Evolutionary conservation across 2,797 vertebrate genomes (phyloP).

Genomic region (Borostomias antarcticus): DNA sequence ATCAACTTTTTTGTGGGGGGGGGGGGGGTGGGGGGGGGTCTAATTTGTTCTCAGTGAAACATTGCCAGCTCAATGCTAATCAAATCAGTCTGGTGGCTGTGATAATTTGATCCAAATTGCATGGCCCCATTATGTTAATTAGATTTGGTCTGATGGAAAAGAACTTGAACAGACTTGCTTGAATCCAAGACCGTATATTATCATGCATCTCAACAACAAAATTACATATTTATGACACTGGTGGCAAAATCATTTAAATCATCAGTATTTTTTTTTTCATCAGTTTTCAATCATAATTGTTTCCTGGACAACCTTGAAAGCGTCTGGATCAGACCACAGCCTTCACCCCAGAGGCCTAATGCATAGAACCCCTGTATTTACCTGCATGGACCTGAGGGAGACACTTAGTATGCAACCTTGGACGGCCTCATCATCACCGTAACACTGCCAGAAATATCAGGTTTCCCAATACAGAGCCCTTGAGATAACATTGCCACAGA

Average conservation of each 20-base stretch:
- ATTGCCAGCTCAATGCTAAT: neutral
- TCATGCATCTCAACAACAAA: neutral
- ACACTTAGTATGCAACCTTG: conserved; percentile 28
- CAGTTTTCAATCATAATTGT: conserved; percentile 2
- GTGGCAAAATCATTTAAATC: no score
- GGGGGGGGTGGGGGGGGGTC: no score
- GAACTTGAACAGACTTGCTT: no score
- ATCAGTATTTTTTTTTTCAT: neutral
- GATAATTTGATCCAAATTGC: conserved; percentile 1
- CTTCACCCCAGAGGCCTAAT: neutral
- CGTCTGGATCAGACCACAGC: neutral
- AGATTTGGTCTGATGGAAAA: neutral
- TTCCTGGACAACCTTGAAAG: neutral
- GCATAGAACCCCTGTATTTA: neutral
- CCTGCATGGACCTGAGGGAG: neutral
- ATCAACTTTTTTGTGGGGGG: no score
- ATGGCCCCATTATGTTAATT: neutral
- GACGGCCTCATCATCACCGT: conserved; percentile 21
- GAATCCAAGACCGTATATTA: no score
- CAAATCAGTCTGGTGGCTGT: neutral
- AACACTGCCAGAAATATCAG: conserved; percentile 25
- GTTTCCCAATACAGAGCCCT: conserved; percentile 18
- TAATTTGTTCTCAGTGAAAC: neutral
- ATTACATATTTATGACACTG: neutral
- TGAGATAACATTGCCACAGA: conserved; percentile 27